Conservation (phyloP, 2,797 vertebrate species). For the Diglossa cyanea region DNA sequence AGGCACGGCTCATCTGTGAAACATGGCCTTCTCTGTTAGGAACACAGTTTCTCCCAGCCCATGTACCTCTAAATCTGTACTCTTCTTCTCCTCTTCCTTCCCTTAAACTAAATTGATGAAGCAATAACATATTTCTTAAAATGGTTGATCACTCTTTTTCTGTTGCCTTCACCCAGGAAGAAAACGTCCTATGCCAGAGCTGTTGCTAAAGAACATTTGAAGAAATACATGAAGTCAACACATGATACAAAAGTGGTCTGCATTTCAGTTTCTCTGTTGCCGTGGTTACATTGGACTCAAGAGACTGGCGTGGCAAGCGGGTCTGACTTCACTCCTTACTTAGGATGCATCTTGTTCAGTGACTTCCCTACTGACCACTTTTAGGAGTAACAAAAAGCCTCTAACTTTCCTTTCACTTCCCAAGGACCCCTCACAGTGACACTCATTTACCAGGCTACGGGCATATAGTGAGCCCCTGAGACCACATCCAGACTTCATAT, state of each 20-base stretch:
- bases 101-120: background rate
- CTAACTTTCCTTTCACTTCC: background rate
- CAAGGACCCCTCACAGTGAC: background rate
- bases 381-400: background rate
- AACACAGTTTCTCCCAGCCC: background rate
- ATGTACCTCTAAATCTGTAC: background rate
- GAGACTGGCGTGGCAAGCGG: background rate
- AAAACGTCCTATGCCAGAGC: background rate
- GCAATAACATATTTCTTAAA: background rate
- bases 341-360: background rate
- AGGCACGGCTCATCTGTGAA: background rate
- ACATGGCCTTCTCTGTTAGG: background rate
- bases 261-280: background rate
- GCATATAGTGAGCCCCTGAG: background rate
- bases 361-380: background rate
- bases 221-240: background rate
- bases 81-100: background rate
- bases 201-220: background rate
- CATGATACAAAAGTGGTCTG: background rate
- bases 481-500: rapidly evolving
- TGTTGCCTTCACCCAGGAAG: background rate
- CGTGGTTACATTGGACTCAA: background rate
- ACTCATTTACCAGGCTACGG: background rate
- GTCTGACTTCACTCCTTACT: background rate
- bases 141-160: background rate